Percentiles rank a stretch among this genome's conserved stretches.
Conservation (phyloP, 2,113 vertebrate species). For the Rhagologus leucostigma region DNA sequence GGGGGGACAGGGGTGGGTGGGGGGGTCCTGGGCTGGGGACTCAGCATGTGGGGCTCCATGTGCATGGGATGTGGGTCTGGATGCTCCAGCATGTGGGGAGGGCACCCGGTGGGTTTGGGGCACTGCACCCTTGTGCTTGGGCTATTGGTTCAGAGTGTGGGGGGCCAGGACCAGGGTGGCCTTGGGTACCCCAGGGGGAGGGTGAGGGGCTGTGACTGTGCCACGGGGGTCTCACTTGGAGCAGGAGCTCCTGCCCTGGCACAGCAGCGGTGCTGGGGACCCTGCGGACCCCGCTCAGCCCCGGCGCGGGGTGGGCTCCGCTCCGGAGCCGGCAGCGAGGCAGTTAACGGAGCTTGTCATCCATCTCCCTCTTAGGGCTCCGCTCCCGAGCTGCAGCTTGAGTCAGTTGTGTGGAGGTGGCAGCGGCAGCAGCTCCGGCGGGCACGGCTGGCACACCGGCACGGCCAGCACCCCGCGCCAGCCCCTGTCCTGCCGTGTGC, state of each 20-base stretch:
- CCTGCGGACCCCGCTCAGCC: rapidly evolving
- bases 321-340: slow-evolving; percentile 16
- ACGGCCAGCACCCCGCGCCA: not conserved
- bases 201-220: not conserved
- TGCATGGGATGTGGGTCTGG: not conserved
- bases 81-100: rapidly evolving
- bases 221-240: rapidly evolving
- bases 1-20: not conserved
- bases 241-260: not conserved
- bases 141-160: not conserved
- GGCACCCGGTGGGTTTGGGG: rapidly evolving
- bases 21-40: not conserved
- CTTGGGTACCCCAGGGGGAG: not conserved
- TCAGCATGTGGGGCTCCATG: rapidly evolving
- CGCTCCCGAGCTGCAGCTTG: slow-evolving; percentile 50
- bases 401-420: slow-evolving; percentile 68
- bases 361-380: slow-evolving; percentile 51
- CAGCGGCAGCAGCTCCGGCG: slow-evolving; percentile 50
- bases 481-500: not conserved
- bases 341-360: slow-evolving; percentile 45
- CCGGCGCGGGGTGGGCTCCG: not conserved
- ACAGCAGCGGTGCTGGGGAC: rapidly evolving
- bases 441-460: not conserved
- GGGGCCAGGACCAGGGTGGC: rapidly evolving
- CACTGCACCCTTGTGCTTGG: rapidly evolving